Conservation (phyloP, 2,113 vertebrate species). For the Tyto alba region DNA sequence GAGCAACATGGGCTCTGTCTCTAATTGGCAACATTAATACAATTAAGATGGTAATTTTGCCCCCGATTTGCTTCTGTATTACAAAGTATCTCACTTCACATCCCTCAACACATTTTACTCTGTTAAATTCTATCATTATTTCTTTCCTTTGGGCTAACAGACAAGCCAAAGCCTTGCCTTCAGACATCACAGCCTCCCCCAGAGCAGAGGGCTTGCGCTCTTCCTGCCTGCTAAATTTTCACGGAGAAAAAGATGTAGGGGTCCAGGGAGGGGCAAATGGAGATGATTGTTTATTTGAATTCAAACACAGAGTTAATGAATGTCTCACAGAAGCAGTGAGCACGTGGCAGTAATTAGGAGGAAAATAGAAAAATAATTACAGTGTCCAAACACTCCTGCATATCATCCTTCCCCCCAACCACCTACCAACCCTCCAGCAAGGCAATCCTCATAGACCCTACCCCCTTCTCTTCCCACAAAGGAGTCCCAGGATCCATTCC, state of each 20-base stretch:
- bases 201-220: neutral
- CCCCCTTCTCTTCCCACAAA: neutral
- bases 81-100: neutral
- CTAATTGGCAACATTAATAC: conserved; percentile 57
- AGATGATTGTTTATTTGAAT: neutral
- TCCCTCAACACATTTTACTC: neutral
- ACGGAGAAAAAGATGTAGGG: neutral
- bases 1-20: neutral
- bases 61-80: neutral
- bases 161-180: neutral
- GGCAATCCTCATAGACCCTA: neutral
- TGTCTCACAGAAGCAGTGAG: neutral
- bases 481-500: neutral
- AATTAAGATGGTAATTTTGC: conserved; percentile 59
- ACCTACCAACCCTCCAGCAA: neutral
- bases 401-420: neutral
- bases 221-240: neutral
- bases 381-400: neutral
- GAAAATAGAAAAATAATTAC: neutral
- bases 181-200: neutral
- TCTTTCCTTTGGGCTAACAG: conserved; percentile 10
- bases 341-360: neutral
- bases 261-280: neutral
- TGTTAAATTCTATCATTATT: conserved; percentile 41
- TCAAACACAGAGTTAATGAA: neutral